Conservation (phyloP, 2,888 invertebrate species). For the Chesias legatella region DNA sequence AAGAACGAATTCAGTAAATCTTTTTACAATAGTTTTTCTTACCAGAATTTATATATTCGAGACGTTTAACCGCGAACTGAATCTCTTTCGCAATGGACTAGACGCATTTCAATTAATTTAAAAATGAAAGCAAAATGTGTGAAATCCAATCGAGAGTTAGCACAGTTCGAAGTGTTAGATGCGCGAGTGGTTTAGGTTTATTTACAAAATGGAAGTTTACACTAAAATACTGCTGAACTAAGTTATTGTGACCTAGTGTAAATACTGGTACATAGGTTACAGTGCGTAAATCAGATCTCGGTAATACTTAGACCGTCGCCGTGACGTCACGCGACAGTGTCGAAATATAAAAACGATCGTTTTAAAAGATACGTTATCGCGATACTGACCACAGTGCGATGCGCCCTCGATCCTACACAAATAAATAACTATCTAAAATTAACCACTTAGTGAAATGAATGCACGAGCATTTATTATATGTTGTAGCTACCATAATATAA, state of each 20-base stretch:
- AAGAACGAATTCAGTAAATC: constrained; percentile 51
- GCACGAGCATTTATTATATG: constrained; percentile 71
- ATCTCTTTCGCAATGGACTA: constrained; percentile 79
- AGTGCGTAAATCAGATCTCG: constrained; percentile 66
- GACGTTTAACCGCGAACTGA: constrained; percentile 62
- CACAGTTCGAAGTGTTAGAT: constrained; percentile 48
- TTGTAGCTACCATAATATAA: constrained; percentile 77
- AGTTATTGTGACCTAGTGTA: constrained; percentile 64
- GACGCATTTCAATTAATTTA: constrained; percentile 74
- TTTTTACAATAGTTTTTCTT: constrained; percentile 55
- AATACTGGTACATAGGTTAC: constrained; percentile 61
- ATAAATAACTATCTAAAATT: constrained; percentile 74
- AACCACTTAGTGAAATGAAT: constrained; percentile 66
- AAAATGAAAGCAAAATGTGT: constrained; percentile 78
- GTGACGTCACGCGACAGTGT: constrained; percentile 42
- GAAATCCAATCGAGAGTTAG: constrained; percentile 65
- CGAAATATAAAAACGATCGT: constrained; percentile 46
- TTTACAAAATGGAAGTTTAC: constrained; percentile 62
- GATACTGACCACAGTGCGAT: constrained; percentile 50
- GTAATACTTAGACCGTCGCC: constrained; percentile 54
- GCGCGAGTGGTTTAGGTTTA: constrained; percentile 44
- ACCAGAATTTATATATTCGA: constrained; percentile 51
- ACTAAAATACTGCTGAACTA: constrained; percentile 72
- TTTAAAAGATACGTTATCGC: constrained; percentile 55
- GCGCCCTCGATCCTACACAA: constrained; percentile 45